Evolutionary conservation across 2,888 invertebrate genomes (phyloP).

Genomic region (Anagyrus pseudococci): DNA sequence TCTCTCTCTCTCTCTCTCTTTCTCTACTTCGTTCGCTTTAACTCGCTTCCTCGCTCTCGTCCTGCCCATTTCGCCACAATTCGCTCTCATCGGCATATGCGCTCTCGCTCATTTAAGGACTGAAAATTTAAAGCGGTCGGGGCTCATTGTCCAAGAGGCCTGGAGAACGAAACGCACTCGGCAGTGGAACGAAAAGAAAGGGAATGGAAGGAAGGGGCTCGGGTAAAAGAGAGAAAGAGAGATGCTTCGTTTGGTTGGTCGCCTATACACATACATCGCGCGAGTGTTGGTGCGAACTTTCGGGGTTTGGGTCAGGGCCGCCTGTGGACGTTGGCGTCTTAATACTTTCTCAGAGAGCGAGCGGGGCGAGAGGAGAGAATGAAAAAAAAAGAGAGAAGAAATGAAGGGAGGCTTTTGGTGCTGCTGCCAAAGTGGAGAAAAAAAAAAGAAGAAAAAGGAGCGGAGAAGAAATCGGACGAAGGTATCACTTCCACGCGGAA

Average conservation of each 20-base stretch:
- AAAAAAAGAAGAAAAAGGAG: background rate
- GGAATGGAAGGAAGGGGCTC: background rate
- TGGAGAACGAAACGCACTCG: background rate
- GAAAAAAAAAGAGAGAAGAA: background rate
- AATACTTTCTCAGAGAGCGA: conserved; percentile 21
- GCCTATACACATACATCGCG: background rate
- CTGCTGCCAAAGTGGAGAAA: too few relatives aligned
- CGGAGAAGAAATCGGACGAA: conserved; percentile 3
- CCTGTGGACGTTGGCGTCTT: conserved; percentile 24
- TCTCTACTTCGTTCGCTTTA: conserved; percentile 1
- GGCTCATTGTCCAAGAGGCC: conserved; percentile 21
- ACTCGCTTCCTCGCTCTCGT: background rate
- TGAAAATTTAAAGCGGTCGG: conserved; percentile 23
- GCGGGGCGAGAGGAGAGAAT: conserved; percentile 2
- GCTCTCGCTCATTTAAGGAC: conserved; percentile 16
- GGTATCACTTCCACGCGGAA: conserved; percentile 43
- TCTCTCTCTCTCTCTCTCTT: conserved; percentile 11
- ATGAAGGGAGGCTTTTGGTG: too few relatives aligned
- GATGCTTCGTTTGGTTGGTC: too few relatives aligned
- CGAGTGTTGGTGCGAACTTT: background rate
- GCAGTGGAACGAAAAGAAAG: too few relatives aligned
- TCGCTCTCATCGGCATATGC: conserved; percentile 5
- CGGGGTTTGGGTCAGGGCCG: conserved; percentile 24
- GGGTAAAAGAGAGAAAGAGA: conserved; percentile 5
- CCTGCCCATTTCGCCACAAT: conserved; percentile 4